phyloP scores from a whole-genome alignment of 1,140 invertebrate genomes.

The Zeugodacus cucurbitae region DNA sequence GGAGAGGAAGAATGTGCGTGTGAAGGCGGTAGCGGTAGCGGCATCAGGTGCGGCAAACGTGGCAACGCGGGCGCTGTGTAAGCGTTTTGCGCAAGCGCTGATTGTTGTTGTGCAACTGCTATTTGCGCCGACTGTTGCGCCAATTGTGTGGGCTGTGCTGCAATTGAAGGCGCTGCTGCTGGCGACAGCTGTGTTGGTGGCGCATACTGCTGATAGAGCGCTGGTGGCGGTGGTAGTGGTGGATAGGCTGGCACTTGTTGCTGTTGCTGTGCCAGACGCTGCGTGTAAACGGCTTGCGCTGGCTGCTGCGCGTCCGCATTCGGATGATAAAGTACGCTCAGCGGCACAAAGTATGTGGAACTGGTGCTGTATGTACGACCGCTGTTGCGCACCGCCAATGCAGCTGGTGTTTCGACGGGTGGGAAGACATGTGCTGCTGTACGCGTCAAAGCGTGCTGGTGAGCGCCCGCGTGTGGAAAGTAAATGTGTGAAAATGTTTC shows the following conservation, averaged over 20 bases:
- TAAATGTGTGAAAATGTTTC: conserved; percentile 20
- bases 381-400: background rate
- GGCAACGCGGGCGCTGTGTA: background rate
- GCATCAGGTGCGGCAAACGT: background rate
- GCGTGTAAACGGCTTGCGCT: background rate
- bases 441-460: background rate
- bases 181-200: background rate
- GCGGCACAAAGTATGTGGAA: background rate
- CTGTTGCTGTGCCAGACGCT: background rate
- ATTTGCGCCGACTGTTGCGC: background rate
- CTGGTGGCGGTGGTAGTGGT: background rate
- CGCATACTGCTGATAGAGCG: background rate
- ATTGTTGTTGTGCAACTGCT: background rate
- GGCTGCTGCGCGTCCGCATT: background rate
- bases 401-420: background rate
- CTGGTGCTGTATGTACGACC: background rate
- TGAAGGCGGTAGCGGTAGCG: background rate
- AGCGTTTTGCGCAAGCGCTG: background rate
- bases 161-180: background rate
- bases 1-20: background rate
- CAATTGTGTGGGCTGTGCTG: background rate
- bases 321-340: conserved; percentile 13
- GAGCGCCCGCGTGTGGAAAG: background rate
- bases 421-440: background rate
- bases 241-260: background rate